A percentile compares a stretch with the other conserved stretches of the same genome.
phyloP scores from a whole-genome alignment of 1,140 invertebrate species.

The Aphelinus certus region DNA sequence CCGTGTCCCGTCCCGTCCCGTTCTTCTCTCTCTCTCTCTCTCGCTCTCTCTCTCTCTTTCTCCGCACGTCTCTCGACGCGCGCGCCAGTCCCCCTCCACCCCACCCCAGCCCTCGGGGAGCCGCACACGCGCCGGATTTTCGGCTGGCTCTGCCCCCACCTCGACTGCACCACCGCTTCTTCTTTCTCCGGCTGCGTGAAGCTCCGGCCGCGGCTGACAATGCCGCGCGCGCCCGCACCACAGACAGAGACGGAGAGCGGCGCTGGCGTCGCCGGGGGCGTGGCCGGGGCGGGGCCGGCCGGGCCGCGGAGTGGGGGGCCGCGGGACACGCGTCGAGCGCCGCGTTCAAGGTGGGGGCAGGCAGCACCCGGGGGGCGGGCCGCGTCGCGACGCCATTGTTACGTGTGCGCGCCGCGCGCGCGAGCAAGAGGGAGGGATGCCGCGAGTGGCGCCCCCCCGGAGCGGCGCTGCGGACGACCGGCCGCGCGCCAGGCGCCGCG shows the following conservation, averaged over 20 bases:
- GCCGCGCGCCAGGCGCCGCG: conserved; percentile 44
- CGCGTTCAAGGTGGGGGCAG: background rate
- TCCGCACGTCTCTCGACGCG: background rate
- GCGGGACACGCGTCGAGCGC: conserved; percentile 25
- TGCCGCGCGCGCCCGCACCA: background rate
- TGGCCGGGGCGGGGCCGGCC: conserved; percentile 38
- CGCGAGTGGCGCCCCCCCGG: background rate
- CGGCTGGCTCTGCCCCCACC: no score
- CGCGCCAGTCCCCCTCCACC: no score
- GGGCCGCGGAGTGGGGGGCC: conserved; percentile 32
- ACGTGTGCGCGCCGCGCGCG: conserved; percentile 45
- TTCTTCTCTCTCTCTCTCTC: conserved; percentile 25
- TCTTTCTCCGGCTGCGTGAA: background rate
- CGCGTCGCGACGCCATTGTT: conserved; percentile 45
- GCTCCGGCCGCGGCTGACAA: background rate
- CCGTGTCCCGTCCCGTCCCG: conserved; percentile 3
- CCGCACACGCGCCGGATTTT: no score
- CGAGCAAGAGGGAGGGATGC: background rate
- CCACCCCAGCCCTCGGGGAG: no score
- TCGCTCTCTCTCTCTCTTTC: conserved; percentile 21
- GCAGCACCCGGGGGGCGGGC: conserved; percentile 41
- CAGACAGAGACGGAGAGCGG: background rate
- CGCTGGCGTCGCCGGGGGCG: conserved; percentile 24
- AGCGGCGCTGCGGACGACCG: conserved; percentile 4
- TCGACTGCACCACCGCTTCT: background rate